phyloP scores from a whole-genome alignment of 2,797 vertebrate species.

The Sebastiscus tertius region DNA sequence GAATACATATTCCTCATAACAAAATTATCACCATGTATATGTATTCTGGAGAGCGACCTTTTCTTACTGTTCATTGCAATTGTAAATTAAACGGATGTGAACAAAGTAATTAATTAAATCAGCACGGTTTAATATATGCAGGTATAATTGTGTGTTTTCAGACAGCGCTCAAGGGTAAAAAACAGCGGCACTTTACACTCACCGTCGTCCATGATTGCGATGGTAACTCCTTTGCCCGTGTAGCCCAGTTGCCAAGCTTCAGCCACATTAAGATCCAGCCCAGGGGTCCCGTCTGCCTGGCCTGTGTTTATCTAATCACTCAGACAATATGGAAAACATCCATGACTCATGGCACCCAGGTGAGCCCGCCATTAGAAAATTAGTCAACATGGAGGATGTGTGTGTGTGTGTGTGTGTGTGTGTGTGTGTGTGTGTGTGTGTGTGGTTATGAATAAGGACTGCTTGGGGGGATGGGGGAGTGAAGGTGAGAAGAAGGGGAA shows the following conservation, averaged over 20 bases:
- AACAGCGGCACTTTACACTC: constrained; percentile 61
- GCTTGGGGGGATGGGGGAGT: neutral
- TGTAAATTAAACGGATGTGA: neutral
- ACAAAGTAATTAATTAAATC: neutral
- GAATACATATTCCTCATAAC: neutral
- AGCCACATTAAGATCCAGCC: constrained; percentile 98
- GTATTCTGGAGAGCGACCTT: neutral
- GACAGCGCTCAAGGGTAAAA: neutral
- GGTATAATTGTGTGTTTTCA: constrained; percentile 19
- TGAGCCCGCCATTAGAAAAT: constrained; percentile 54
- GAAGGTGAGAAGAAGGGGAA: constrained; percentile 41
- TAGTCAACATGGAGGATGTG: constrained; percentile 40
- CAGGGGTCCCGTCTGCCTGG: constrained; percentile 98
- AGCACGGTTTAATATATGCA: neutral
- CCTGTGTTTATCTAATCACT: constrained; percentile 95
- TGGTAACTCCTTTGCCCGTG: constrained; percentile 97
- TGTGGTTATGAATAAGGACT: constrained; percentile 1
- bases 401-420: neutral
- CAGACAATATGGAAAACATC: constrained; percentile 71
- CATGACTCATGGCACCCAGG: constrained; percentile 66
- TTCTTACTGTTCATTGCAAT: neutral
- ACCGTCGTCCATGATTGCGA: constrained; percentile 99
- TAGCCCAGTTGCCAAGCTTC: constrained; percentile 98
- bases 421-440: neutral
- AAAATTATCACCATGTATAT: neutral